Percentiles rank a stretch among this genome's conserved stretches.
Conservation (phyloP, 2,797 vertebrate genomes). For the Valencia hispanica region DNA sequence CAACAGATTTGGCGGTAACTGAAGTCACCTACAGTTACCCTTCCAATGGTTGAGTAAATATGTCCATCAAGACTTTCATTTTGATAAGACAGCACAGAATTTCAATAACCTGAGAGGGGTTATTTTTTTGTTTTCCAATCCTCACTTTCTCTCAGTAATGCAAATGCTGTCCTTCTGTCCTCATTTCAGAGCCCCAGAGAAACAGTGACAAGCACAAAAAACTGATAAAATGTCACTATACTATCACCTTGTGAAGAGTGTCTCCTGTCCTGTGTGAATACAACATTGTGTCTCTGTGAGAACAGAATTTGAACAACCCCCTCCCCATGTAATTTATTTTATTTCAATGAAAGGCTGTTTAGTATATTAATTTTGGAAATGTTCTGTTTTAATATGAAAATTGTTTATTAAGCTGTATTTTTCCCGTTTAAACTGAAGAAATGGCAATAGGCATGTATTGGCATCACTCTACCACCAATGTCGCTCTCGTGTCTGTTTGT, state of each 20-base stretch:
- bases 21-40: background rate
- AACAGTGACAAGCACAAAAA: constrained; percentile 61
- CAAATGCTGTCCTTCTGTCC: constrained; percentile 45
- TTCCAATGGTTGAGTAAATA: background rate
- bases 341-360: no score
- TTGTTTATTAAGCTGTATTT: no score
- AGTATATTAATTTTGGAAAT: no score
- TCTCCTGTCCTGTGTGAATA: background rate
- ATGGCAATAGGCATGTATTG: no score
- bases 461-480: no score
- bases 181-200: constrained; percentile 55
- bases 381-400: no score
- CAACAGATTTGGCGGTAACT: background rate
- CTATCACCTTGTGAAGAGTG: constrained; percentile 28
- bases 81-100: constrained; percentile 26
- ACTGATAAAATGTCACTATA: constrained; percentile 42
- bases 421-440: no score
- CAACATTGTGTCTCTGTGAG: background rate
- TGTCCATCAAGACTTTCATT: constrained; percentile 29
- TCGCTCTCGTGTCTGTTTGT: no score
- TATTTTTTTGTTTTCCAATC: constrained; percentile 49
- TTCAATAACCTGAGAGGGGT: constrained; percentile 23
- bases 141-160: constrained; percentile 44
- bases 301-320: no score
- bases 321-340: no score